These are phyloP conservation scores for Paracentrotus lividus DNA, from an alignment of 53 echinoderm and acorn worm genomes.

Conservation along the genomic window DNA sequence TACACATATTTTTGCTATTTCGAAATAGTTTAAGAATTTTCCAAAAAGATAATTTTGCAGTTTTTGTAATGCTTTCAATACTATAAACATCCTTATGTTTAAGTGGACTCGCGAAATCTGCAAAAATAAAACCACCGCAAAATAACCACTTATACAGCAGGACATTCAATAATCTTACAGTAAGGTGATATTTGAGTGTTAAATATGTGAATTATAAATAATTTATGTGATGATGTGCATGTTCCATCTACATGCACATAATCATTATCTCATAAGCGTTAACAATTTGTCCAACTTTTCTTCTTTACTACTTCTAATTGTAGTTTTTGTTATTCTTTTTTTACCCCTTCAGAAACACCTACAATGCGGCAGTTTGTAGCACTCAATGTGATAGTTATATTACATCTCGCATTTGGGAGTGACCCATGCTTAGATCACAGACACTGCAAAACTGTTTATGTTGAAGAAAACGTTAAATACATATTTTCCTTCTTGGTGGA, in stretches of 20 bases:
- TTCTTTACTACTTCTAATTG: background rate
- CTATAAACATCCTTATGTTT: too few species aligned
- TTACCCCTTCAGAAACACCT: background rate
- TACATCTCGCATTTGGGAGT: background rate
- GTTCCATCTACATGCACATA: too few species aligned
- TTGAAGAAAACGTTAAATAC: background rate
- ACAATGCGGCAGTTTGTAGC: background rate
- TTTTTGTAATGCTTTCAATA: too few species aligned
- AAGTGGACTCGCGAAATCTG: too few species aligned
- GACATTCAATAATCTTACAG: background rate
- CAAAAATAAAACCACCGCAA: too few species aligned
- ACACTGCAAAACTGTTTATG: conserved; percentile 7
- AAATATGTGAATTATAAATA: too few species aligned
- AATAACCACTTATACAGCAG: too few species aligned
- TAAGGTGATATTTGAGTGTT: background rate
- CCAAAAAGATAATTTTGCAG: too few species aligned
- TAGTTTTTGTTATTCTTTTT: background rate
- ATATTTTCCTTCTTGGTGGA: background rate
- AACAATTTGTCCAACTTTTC: background rate
- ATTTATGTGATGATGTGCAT: too few species aligned
- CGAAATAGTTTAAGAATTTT: too few species aligned
- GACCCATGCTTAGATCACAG: background rate
- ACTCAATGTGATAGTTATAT: background rate
- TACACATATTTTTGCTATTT: too few species aligned
- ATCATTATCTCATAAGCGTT: too few species aligned